phyloP scores from a whole-genome alignment of 2,797 vertebrate species.

The Toxotes lorentzi region DNA sequence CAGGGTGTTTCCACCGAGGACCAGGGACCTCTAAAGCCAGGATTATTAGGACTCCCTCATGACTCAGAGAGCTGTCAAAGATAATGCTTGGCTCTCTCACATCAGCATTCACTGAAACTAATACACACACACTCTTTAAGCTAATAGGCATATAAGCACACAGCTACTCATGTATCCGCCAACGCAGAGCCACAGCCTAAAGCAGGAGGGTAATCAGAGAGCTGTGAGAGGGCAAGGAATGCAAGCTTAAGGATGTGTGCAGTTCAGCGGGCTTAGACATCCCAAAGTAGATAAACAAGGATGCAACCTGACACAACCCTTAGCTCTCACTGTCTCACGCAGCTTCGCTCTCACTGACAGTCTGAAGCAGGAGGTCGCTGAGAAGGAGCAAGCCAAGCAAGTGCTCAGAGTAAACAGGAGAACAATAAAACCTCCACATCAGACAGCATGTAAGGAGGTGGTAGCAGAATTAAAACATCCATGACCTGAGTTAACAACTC shows the following conservation, averaged over 20 bases:
- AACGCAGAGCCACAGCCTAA: constrained; percentile 40
- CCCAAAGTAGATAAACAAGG: constrained; percentile 54
- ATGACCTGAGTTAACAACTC: not conserved
- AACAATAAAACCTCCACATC: not conserved
- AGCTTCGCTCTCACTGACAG: not conserved
- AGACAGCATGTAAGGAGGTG: not conserved
- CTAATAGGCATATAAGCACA: constrained; percentile 40
- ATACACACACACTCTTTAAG: constrained; percentile 8
- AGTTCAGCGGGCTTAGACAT: constrained; percentile 47
- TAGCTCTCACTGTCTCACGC: not conserved
- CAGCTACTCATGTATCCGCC: constrained; percentile 17
- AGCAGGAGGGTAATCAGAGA: constrained; percentile 42
- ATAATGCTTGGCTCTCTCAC: constrained; percentile 47
- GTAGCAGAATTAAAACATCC: not conserved
- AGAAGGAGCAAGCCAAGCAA: constrained; percentile 11
- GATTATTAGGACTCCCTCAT: constrained; percentile 59
- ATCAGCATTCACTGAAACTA: constrained; percentile 50
- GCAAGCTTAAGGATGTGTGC: constrained; percentile 43
- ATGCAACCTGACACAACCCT: constrained; percentile 39
- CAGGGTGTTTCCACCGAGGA: constrained; percentile 37
- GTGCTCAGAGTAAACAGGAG: constrained; percentile 18
- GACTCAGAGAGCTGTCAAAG: constrained; percentile 52
- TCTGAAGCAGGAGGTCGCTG: not conserved
- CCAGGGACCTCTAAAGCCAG: constrained; percentile 37
- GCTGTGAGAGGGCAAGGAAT: constrained; percentile 30